Conservation (phyloP, 2,888 invertebrate genomes). For the Scaptomyza flava region DNA sequence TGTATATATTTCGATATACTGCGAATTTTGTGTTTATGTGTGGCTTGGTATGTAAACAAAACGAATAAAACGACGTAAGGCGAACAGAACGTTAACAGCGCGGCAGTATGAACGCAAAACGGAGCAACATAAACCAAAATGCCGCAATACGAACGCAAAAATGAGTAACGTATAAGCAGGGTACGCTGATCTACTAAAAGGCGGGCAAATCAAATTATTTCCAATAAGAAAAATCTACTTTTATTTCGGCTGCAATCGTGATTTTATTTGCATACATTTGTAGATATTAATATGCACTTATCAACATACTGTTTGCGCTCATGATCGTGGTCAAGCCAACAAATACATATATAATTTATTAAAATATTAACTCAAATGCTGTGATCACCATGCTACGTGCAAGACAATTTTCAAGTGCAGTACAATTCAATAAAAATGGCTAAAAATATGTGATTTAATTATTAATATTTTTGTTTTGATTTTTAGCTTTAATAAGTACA, state of each 20-base stretch:
- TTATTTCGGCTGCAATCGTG: constrained; percentile 15
- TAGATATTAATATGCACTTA: constrained; percentile 47
- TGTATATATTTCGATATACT: constrained; percentile 17
- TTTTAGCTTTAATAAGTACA: constrained; percentile 36
- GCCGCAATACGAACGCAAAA: constrained; percentile 26
- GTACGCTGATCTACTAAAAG: constrained; percentile 10
- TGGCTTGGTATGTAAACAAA: constrained; percentile 46
- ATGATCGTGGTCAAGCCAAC: constrained; percentile 29
- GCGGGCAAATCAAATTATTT: background rate
- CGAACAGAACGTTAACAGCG: constrained; percentile 24
- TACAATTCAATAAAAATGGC: constrained; percentile 53
- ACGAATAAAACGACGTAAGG: constrained; percentile 22
- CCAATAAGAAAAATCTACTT: constrained; percentile 1
- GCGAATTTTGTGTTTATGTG: constrained; percentile 35
- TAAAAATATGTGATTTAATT: constrained; percentile 41
- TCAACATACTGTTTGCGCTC: constrained; percentile 46
- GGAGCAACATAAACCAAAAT: constrained; percentile 18
- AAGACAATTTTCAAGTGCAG: constrained; percentile 44
- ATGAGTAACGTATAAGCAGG: background rate
- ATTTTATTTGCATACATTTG: constrained; percentile 54
- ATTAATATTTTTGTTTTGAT: background rate
- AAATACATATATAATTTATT: constrained; percentile 5
- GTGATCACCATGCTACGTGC: constrained; percentile 31
- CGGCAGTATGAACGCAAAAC: constrained; percentile 25
- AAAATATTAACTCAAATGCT: constrained; percentile 39